Base-by-base conservation (phyloP, 2,888 invertebrate species). In the Sceliomorpha sp. region DNA sequence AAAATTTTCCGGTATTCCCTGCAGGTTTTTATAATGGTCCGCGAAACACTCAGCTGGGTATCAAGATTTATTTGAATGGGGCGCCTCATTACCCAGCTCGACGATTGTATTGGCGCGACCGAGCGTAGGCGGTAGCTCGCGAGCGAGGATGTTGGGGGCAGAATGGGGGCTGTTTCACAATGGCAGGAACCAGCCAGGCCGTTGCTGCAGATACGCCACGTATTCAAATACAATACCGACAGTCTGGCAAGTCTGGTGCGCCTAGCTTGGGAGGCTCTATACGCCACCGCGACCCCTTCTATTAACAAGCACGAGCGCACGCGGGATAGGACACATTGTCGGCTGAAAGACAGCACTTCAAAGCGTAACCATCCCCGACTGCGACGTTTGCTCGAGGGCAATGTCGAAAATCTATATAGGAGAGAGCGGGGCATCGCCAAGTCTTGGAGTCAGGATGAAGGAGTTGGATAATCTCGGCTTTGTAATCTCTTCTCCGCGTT, bases 41-140 rank as follows among this genome's bases (percentile, higher is more conserved):
- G 79, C 77, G 80, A 84, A 85, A 84, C 82, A 83, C 79, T 78
- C 79, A 72, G 70, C 53, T 36, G 75, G 79, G 81, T 86, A 86
- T 86, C 84, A 84, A 86, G 86, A 86, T 86, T 85, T 85, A 87
- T 85, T 82, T 83, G 85, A 85, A 87, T 85, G 79, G 84, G 80
- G 80, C 83, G 84, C 81, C 86, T 87, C 87, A 87, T 86, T 87
- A 87, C 81, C 85, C 85, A 74, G 79, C 81, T 81, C 76, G 66
- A 75, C 82, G 81, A 84, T 84, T 84, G 83, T 84, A 76, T 72
- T 74, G 72, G 73, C 74, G 77, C 79, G 77, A 76, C 73, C 76
- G 76, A 76, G 78, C 70, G 74, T 73, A 67, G 56, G 58, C 32
- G 55, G 66, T 26, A 44, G 67, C 50, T 58, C 58, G 44, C 55